Evolutionary conservation across 2,888 invertebrate species (phyloP).

Genomic region (Alentia gelatinosa): DNA sequence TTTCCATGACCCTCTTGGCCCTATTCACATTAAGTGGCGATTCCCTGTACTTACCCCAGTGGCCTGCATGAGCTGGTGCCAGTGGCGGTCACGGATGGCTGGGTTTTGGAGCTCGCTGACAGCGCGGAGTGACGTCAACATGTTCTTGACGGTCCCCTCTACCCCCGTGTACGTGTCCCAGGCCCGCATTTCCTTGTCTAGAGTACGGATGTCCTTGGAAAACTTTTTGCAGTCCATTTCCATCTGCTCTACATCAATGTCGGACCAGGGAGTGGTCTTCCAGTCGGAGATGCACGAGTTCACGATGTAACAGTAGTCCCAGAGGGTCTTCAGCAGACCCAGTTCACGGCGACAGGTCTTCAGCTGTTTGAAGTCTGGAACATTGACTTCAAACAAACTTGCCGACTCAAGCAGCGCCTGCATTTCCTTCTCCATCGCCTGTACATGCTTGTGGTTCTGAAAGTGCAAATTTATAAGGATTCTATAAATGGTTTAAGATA

Average conservation of each 20-base stretch:
- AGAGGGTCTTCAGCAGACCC: constrained; percentile 89
- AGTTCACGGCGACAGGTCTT: constrained; percentile 95
- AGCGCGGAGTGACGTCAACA: constrained; percentile 95
- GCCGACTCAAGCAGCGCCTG: constrained; percentile 92
- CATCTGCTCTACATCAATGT: constrained; percentile 98
- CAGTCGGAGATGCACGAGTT: constrained; percentile 95
- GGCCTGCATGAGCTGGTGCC: constrained; percentile 97
- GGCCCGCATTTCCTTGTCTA: constrained; percentile 97
- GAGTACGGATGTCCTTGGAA: constrained; percentile 86
- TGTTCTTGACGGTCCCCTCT: constrained; percentile 96
- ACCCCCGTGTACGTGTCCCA: constrained; percentile 95
- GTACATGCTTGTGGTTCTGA: constrained; percentile 89
- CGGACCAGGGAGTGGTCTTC: constrained; percentile 98
- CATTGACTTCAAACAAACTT: constrained; percentile 94
- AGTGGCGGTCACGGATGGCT: constrained; percentile 96
- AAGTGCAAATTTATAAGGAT: too few species aligned
- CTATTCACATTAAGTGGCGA: too few species aligned
- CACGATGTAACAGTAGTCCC: constrained; percentile 96
- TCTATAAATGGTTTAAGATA: too few species aligned
- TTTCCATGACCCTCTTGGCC: too few species aligned
- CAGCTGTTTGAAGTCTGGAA: constrained; percentile 95
- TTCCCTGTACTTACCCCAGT: constrained; percentile 85
- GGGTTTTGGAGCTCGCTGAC: constrained; percentile 98
- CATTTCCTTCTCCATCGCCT: constrained; percentile 92
- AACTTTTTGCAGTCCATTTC: constrained; percentile 99